These are phyloP conservation scores for Parapsyche elsis DNA, from an alignment of 1,140 invertebrate species.

Conservation along the genomic window DNA sequence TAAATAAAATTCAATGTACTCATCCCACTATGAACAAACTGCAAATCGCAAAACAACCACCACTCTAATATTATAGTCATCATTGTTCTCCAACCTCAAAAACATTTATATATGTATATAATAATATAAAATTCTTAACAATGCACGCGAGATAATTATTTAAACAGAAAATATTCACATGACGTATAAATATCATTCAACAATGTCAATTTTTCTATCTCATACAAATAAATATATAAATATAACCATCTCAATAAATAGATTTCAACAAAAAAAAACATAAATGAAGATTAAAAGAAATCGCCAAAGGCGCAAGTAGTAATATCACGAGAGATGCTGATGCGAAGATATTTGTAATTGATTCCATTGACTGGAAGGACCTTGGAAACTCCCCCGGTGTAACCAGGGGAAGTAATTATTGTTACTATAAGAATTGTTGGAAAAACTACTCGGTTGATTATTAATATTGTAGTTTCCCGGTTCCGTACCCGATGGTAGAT, in stretches of 20 bases:
- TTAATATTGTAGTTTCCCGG: constrained; percentile 9
- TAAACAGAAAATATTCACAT: constrained; percentile 10
- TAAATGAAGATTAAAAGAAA: neutral
- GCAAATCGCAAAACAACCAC: neutral
- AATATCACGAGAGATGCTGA: constrained; percentile 41
- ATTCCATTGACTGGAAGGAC: constrained; percentile 36
- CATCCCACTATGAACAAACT: too few species aligned
- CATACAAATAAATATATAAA: constrained; percentile 29
- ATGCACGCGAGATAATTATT: too few species aligned
- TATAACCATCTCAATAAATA: constrained; percentile 24
- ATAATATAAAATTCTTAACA: constrained; percentile 2
- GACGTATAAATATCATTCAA: constrained; percentile 25
- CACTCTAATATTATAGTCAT: neutral
- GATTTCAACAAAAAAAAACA: constrained; percentile 21
- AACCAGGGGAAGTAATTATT: constrained; percentile 35
- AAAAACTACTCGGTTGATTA: neutral
- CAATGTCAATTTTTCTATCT: constrained; percentile 15
- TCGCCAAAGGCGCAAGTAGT: neutral
- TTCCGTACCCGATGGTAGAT: neutral
- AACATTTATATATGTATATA: neutral
- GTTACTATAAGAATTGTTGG: neutral
- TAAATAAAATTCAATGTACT: too few species aligned
- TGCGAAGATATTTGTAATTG: constrained; percentile 7
- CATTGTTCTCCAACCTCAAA: neutral
- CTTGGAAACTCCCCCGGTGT: constrained; percentile 22